Conservation (phyloP, 2,113 vertebrate species). For the Scortum barcoo region DNA sequence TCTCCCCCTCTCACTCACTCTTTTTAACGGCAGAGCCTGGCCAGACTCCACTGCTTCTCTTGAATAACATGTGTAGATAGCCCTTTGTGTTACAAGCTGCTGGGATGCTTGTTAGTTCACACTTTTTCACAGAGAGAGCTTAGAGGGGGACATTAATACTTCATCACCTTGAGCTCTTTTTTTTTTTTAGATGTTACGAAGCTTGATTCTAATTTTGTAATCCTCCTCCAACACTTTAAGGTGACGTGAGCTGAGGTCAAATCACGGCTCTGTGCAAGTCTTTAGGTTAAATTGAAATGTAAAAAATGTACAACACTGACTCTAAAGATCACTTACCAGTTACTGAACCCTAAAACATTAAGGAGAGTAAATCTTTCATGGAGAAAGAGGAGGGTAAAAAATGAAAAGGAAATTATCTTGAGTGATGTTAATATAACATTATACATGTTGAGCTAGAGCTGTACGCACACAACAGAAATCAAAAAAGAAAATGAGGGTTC, state of each 20-base stretch:
- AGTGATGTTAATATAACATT: slow-evolving; percentile 76
- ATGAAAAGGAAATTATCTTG: slow-evolving; percentile 50
- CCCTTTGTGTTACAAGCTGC: slow-evolving; percentile 80
- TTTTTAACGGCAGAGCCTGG: slow-evolving; percentile 77
- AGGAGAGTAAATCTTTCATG: slow-evolving; percentile 68
- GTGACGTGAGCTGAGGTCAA: slow-evolving; percentile 4
- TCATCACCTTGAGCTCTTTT: slow-evolving; percentile 39
- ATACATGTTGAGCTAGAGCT: slow-evolving; percentile 77
- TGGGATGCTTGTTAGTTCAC: slow-evolving; percentile 71
- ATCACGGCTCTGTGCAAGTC: neutral
- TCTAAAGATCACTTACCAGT: slow-evolving; percentile 74
- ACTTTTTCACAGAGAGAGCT: slow-evolving; percentile 59
- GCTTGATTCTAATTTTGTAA: slow-evolving; percentile 13
- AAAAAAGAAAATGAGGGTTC: slow-evolving; percentile 66
- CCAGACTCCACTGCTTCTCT: slow-evolving; percentile 78
- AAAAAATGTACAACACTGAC: slow-evolving; percentile 22
- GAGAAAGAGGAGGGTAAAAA: slow-evolving; percentile 46
- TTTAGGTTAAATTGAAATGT: neutral
- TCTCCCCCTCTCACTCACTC: slow-evolving; percentile 59
- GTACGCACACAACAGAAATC: slow-evolving; percentile 75
- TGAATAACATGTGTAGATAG: slow-evolving; percentile 81
- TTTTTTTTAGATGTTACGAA: slow-evolving; percentile 4
- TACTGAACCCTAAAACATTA: slow-evolving; percentile 72
- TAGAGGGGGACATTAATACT: slow-evolving; percentile 17
- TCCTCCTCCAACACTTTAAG: neutral